Percentiles rank a stretch among this genome's conserved stretches.
Conservation (phyloP, 2,797 vertebrate species). For the Leptodactylus fallax region DNA sequence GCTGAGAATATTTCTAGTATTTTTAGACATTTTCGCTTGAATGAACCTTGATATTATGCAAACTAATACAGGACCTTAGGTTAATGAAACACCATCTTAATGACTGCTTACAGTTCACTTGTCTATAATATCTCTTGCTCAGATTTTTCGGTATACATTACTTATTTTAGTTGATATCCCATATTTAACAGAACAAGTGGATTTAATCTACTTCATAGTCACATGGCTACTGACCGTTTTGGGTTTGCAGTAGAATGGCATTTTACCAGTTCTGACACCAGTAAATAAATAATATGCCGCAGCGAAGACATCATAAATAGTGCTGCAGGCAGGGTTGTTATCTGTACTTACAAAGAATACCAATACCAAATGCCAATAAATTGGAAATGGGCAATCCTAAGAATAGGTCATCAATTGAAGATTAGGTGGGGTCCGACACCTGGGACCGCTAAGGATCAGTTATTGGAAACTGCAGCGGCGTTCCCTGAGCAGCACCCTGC, state of each 20-base stretch:
- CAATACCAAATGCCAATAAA: no score
- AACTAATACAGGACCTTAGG: conserved; percentile 13
- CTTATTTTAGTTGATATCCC: background rate
- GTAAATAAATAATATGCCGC: no score
- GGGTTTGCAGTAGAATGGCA: background rate
- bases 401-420: no score
- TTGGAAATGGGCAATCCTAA: no score
- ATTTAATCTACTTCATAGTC: background rate
- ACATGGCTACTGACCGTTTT: background rate
- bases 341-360: no score
- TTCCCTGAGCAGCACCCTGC: no score
- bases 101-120: background rate
- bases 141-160: background rate
- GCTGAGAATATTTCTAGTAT: conserved; percentile 8
- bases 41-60: conserved; percentile 26
- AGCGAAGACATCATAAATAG: no score
- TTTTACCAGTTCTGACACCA: background rate
- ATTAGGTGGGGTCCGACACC: no score
- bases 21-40: conserved; percentile 20
- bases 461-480: no score
- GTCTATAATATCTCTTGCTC: background rate
- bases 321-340: no score
- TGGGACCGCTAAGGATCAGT: no score
- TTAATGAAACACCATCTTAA: conserved; percentile 40
- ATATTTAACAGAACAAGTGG: background rate